phyloP scores from a whole-genome alignment of 2,888 invertebrate species.

The Antitype chi region DNA sequence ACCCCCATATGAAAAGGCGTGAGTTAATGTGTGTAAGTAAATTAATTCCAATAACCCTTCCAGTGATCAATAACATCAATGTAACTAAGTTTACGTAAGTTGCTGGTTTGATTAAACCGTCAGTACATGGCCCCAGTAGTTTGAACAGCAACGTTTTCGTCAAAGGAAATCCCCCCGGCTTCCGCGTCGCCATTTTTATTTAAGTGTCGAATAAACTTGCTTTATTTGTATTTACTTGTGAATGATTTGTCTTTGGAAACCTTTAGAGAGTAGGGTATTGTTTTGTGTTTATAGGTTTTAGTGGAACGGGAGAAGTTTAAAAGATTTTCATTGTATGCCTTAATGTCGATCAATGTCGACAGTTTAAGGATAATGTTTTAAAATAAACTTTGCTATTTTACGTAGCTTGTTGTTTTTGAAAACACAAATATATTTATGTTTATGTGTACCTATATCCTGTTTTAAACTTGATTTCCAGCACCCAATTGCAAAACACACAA shows the following conservation, averaged over 20 bases:
- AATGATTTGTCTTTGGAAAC: slow-evolving; percentile 24
- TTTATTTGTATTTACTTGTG: slow-evolving; percentile 38
- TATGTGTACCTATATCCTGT: too few species aligned
- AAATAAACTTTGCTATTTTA: background rate
- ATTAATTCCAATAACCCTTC: slow-evolving; percentile 28
- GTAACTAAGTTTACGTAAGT: slow-evolving; percentile 61
- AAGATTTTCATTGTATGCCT: background rate
- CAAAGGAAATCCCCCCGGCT: slow-evolving; percentile 62
- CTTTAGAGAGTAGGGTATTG: slow-evolving; percentile 20
- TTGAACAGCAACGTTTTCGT: slow-evolving; percentile 48
- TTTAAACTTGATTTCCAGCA: too few species aligned
- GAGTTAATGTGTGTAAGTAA: too few species aligned
- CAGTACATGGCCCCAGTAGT: slow-evolving; percentile 62
- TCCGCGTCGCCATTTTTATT: slow-evolving; percentile 59
- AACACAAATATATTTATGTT: too few species aligned
- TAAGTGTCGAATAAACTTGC: slow-evolving; percentile 55
- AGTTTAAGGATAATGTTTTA: background rate
- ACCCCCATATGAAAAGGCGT: too few species aligned
- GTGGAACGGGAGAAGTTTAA: background rate
- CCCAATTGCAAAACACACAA: too few species aligned
- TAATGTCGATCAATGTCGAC: too few species aligned
- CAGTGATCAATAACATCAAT: slow-evolving; percentile 23
- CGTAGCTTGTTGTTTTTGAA: background rate
- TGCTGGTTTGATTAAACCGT: slow-evolving; percentile 67
- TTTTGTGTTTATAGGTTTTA: slow-evolving; percentile 13